Evolutionary conservation across 1,140 invertebrate genomes (phyloP).

Genomic region (Drosophila kohkoa): DNA sequence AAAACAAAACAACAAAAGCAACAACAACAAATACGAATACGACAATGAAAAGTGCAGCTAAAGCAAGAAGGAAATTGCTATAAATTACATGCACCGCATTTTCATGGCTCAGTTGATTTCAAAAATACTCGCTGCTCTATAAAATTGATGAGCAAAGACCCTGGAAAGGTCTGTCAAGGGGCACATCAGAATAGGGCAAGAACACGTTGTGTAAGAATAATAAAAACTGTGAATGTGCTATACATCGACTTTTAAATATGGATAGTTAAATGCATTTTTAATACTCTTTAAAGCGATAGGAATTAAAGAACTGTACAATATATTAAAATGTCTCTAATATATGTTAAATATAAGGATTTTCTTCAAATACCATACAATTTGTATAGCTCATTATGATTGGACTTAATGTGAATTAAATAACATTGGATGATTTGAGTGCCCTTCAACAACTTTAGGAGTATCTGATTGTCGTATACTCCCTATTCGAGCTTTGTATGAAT

Average conservation of each 20-base stretch:
- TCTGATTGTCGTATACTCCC: too few species aligned
- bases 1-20: conserved; percentile 31
- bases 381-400: too few species aligned
- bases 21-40: conserved; percentile 10
- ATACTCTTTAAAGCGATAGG: neutral
- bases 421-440: too few species aligned
- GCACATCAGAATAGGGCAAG: neutral
- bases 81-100: conserved; percentile 72
- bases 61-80: conserved; percentile 68
- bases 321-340: too few species aligned
- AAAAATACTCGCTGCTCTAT: conserved; percentile 48
- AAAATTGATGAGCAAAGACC: conserved; percentile 50
- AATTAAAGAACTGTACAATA: too few species aligned
- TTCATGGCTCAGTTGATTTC: conserved; percentile 72
- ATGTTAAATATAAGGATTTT: too few species aligned
- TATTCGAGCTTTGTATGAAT: too few species aligned
- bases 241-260: neutral
- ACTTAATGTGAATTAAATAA: too few species aligned
- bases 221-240: conserved; percentile 15
- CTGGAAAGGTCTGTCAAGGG: conserved; percentile 6
- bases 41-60: conserved; percentile 48
- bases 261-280: neutral
- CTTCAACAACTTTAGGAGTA: too few species aligned
- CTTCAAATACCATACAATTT: too few species aligned
- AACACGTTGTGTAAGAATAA: conserved; percentile 1